These are phyloP conservation scores for Hippocampus kuda DNA, from an alignment of 2,797 vertebrate genomes.

Conservation along the genomic window DNA sequence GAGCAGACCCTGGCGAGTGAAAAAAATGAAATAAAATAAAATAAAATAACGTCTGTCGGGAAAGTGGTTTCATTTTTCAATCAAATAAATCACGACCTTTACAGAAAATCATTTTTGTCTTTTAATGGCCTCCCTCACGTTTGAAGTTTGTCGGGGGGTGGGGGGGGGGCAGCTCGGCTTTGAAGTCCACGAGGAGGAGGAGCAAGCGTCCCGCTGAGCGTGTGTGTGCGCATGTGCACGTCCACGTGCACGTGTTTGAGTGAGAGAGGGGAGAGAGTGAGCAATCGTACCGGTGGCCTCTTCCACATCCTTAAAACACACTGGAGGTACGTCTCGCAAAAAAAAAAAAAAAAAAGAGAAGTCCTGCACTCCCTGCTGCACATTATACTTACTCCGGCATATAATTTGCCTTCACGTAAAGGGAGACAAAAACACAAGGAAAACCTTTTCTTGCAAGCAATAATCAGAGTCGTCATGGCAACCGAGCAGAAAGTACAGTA, in stretches of 20 bases:
- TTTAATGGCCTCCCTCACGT: slow-evolving; percentile 62
- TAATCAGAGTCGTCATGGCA: background rate
- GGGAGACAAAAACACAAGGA: background rate
- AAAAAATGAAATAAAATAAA: slow-evolving; percentile 28
- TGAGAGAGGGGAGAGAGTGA: background rate
- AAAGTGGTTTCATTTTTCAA: slow-evolving; percentile 70
- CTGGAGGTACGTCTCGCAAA: slow-evolving; percentile 25
- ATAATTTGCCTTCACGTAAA: slow-evolving; percentile 8
- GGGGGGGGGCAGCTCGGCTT: slow-evolving; percentile 42
- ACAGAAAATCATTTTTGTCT: slow-evolving; percentile 68
- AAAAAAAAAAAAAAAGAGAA: slow-evolving; percentile 3
- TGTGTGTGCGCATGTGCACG: slow-evolving; percentile 23
- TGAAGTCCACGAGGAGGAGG: slow-evolving; percentile 52
- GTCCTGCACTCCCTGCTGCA: slow-evolving; percentile 6
- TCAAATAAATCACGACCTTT: slow-evolving; percentile 69
- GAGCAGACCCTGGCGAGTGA: slow-evolving; percentile 56
- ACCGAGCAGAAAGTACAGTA: background rate
- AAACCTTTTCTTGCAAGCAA: background rate
- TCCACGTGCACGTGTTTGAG: slow-evolving; percentile 11
- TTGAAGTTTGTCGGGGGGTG: slow-evolving; percentile 61
- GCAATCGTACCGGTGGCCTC: slow-evolving; percentile 23
- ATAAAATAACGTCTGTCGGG: slow-evolving; percentile 60
- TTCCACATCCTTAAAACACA: slow-evolving; percentile 41
- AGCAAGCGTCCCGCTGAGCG: slow-evolving; percentile 27
- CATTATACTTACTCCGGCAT: background rate